Evolutionary conservation across 2,888 invertebrate species (phyloP).

Genomic region (Polietes domitor): DNA sequence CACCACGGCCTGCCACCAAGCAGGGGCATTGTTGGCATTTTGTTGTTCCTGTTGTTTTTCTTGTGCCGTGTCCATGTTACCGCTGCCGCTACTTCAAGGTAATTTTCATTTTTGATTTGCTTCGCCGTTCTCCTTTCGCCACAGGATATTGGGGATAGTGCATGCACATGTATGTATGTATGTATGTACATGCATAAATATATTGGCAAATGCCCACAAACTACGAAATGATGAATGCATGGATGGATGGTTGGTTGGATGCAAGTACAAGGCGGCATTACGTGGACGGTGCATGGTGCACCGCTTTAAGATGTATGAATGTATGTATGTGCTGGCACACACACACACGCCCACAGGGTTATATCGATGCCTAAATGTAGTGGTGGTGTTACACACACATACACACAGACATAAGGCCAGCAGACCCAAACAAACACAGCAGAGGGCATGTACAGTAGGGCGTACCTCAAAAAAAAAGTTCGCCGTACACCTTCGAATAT

Average conservation of each 20-base stretch:
- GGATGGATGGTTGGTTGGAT: no score
- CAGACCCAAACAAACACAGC: conserved; percentile 18
- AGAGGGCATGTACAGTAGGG: not conserved
- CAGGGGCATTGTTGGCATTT: not conserved
- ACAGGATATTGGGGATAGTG: not conserved
- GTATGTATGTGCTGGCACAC: no score
- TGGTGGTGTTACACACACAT: not conserved
- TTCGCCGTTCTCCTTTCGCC: not conserved
- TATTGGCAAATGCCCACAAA: conserved; percentile 4
- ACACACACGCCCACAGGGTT: no score
- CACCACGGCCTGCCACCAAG: not conserved
- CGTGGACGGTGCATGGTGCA: not conserved
- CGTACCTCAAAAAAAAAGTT: no score
- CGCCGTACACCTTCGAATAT: no score
- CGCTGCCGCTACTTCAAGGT: conserved; percentile 1
- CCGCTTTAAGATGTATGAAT: no score
- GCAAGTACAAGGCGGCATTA: not conserved
- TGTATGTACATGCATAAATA: no score
- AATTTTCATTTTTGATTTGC: conserved; percentile 4
- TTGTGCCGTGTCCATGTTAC: conserved; percentile 2
- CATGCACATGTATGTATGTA: no score
- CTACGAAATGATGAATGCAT: conserved; percentile 3
- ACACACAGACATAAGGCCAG: no score
- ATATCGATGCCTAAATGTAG: not conserved
- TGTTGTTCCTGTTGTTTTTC: not conserved